Evolutionary conservation across 2,797 vertebrate species (phyloP), one percentile per base, ranked within the genome.

Genomic region (Acropternis orthonyx): DNA sequence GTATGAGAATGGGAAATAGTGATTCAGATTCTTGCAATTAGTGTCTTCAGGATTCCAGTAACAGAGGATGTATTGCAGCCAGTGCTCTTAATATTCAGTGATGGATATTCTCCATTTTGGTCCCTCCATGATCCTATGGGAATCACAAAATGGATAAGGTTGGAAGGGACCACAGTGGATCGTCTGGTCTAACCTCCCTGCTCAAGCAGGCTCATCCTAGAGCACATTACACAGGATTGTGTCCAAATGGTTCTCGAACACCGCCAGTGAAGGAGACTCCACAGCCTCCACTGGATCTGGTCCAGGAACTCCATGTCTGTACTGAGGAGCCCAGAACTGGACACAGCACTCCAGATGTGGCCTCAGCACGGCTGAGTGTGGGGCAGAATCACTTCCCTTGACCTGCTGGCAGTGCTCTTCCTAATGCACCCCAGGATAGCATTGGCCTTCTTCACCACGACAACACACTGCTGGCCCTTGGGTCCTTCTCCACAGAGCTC

Each of bases 271-370:
- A 8, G 14, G 18, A 41, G 1, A 48, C 10, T 54, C 24, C 46
- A 32, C 17, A 18, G 2, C 1, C 4, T 54, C 39, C 32, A 11
- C 44, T 73, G 59, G 19, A 16, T 15, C 7, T 24, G 12, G 27
- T 23, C 27, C 59, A 41, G 59, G 8, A 62, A 18, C 39, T 32
- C 0, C 58, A 16, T 2, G 4, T 51, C 27, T 65, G 0, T 51
- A 11, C 44, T 30, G 59, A 51, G n/a, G 59, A 87, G 56, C 56
- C 26, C 74, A 48, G 58, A 20, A 2, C 32, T 24, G 36, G 43
- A 7, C 58, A n/a, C 44, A 37, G 51, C 19, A 20, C 27, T 51
- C 10, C 27, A 36, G 6, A 11, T 5, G 10, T 2, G 0, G 0
- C 26, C 66, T 72, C 58, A 4, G 5, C 8, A 19, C 28, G 34